A percentile compares a stretch with the other conserved stretches of the same genome.
These are phyloP conservation scores for Alcedo quadribrachys DNA, from an alignment of 2,797 vertebrate species.

Conservation along the genomic window DNA sequence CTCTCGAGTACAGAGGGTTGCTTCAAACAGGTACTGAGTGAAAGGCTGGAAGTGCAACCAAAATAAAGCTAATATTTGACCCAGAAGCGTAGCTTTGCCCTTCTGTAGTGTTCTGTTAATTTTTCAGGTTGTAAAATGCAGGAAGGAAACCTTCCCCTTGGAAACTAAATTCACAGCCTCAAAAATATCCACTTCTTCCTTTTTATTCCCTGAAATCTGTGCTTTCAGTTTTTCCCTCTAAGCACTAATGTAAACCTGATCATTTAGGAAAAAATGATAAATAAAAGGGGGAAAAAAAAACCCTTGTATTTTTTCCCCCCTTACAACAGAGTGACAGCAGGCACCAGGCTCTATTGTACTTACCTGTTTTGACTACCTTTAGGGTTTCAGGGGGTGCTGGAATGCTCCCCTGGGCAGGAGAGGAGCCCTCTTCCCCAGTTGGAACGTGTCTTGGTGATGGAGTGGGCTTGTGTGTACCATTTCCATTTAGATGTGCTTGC, in stretches of 20 bases:
- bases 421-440: background rate
- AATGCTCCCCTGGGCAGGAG: background rate
- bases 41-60: background rate
- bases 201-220: background rate
- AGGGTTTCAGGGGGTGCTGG: background rate
- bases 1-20: background rate
- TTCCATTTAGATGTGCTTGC: constrained; percentile 43
- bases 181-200: background rate
- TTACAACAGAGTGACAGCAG: background rate
- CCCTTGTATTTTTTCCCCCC: background rate
- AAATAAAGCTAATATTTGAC: background rate
- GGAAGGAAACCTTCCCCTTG: rapidly evolving
- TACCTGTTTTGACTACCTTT: background rate
- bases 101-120: rapidly evolving
- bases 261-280: background rate
- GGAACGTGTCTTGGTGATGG: background rate
- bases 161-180: background rate
- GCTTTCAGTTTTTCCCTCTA: background rate
- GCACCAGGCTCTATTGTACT: background rate
- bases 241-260: background rate
- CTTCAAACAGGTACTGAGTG: background rate
- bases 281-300: background rate
- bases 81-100: background rate
- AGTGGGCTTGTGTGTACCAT: background rate
- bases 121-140: background rate